A percentile compares a stretch with the other conserved stretches of the same genome.
These are phyloP conservation scores for Periparus ater DNA, from an alignment of 2,797 vertebrate species.

Conservation along the genomic window DNA sequence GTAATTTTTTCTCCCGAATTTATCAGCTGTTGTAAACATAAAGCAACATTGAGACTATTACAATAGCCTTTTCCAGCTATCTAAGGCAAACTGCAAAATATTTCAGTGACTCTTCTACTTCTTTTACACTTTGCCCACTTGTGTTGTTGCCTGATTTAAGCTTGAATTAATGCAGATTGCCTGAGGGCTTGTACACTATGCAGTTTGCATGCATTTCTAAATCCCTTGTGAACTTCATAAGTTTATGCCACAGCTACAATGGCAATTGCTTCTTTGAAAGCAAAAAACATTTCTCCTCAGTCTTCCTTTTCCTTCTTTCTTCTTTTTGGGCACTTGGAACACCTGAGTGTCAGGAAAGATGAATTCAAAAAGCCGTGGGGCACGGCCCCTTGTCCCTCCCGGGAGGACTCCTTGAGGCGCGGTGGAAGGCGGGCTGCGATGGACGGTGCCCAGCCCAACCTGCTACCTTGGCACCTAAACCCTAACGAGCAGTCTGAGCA, in stretches of 20 bases:
- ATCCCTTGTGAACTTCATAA: slow-evolving; percentile 23
- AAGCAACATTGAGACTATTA: slow-evolving; percentile 21
- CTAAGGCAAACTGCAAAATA: slow-evolving; percentile 23
- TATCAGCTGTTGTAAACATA: slow-evolving; percentile 32
- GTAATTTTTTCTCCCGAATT: background rate
- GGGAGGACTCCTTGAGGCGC: background rate
- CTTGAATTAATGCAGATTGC: slow-evolving; percentile 38
- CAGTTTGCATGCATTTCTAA: slow-evolving; percentile 50
- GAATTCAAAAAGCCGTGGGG: background rate
- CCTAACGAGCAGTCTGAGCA: slow-evolving; percentile 46
- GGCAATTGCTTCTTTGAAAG: slow-evolving; percentile 24
- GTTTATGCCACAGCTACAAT: slow-evolving; percentile 10
- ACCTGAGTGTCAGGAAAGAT: background rate
- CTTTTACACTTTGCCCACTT: slow-evolving; percentile 46
- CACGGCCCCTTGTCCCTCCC: background rate
- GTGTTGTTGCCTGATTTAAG: slow-evolving; percentile 26
- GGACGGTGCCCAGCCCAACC: background rate
- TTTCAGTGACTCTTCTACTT: slow-evolving; percentile 41
- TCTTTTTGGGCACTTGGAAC: background rate
- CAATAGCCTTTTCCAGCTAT: slow-evolving; percentile 37
- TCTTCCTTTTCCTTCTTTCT: background rate
- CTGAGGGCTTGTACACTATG: slow-evolving; percentile 39
- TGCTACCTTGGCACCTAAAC: slow-evolving; percentile 16
- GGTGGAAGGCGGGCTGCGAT: background rate
- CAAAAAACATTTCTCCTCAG: background rate